A percentile compares a stretch with the other conserved stretches of the same genome.
Conservation (phyloP, 2,113 vertebrate species). For the Podarcis muralis region DNA sequence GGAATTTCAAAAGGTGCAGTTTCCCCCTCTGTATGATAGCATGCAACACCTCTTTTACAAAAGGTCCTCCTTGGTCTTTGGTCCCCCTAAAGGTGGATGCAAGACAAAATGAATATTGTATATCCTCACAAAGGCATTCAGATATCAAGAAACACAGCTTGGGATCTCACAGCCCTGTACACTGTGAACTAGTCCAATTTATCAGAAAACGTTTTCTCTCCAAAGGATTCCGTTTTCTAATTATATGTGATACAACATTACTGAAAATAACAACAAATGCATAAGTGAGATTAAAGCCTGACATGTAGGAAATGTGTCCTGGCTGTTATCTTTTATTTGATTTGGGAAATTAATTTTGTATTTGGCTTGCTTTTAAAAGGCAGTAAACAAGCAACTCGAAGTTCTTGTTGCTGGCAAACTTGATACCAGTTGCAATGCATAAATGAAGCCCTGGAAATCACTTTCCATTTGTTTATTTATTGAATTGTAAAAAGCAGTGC, state of each 20-base stretch:
- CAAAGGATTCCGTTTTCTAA: constrained; percentile 30
- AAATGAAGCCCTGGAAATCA: not conserved
- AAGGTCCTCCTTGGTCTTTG: not conserved
- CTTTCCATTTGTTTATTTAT: constrained; percentile 26
- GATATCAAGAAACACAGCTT: not conserved
- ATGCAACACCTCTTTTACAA: not conserved
- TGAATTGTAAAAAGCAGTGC: constrained; percentile 25
- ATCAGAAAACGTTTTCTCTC: constrained; percentile 22
- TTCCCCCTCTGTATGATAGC: not conserved
- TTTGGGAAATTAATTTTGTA: constrained; percentile 17
- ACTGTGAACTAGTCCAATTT: not conserved
- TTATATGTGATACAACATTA: not conserved
- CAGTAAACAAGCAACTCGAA: constrained; percentile 25
- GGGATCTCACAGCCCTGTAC: not conserved
- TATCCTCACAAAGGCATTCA: not conserved
- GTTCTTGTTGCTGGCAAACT: constrained; percentile 22
- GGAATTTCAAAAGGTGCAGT: not conserved
- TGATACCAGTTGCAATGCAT: constrained; percentile 4
- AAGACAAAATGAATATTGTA: not conserved
- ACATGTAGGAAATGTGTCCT: constrained; percentile 30
- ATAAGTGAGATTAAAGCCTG: constrained; percentile 12
- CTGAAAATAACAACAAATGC: constrained; percentile 29
- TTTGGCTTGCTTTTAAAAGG: constrained; percentile 27
- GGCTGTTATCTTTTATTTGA: constrained; percentile 30
- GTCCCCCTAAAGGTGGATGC: not conserved